phyloP scores from a whole-genome alignment of 2,113 vertebrate genomes.

The Micronycteris hirsuta region DNA sequence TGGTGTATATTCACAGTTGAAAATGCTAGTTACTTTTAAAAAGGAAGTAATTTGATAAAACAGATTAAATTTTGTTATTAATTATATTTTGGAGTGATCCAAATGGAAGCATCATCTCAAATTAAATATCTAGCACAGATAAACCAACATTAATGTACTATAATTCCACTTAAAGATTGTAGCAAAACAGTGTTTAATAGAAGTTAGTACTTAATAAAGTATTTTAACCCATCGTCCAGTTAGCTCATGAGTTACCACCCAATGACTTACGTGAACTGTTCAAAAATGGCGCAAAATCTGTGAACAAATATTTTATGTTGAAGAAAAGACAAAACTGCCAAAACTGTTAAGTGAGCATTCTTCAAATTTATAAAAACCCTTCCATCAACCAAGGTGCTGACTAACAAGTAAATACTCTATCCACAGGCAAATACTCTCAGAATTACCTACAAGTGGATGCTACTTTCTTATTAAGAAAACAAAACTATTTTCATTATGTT shows the following conservation, averaged over 20 bases:
- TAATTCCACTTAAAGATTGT: slow-evolving; percentile 55
- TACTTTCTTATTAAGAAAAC: not conserved
- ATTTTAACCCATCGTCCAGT: slow-evolving; percentile 76
- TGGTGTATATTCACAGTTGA: not conserved
- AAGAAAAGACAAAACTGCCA: slow-evolving; percentile 74
- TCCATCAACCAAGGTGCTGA: slow-evolving; percentile 32
- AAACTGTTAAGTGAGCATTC: slow-evolving; percentile 48
- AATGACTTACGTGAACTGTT: slow-evolving; percentile 91
- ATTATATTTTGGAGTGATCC: slow-evolving; percentile 14
- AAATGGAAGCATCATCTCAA: slow-evolving; percentile 41
- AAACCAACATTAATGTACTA: slow-evolving; percentile 4
- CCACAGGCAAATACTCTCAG: not conserved
- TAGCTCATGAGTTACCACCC: slow-evolving; percentile 78
- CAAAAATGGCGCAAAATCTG: slow-evolving; percentile 90
- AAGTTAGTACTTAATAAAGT: slow-evolving; percentile 77
- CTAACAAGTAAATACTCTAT: slow-evolving; percentile 20
- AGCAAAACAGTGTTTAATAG: slow-evolving; percentile 79
- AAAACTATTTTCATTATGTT: not conserved
- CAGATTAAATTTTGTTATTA: not conserved
- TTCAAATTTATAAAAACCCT: slow-evolving; percentile 39
- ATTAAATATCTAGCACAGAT: not conserved
- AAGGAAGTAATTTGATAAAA: slow-evolving; percentile 25
- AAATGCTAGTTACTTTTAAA: slow-evolving; percentile 19
- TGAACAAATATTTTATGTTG: slow-evolving; percentile 89
- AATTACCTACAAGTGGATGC: not conserved